Conservation (phyloP, 2,888 invertebrate species). For the Microctonus brassicae region DNA sequence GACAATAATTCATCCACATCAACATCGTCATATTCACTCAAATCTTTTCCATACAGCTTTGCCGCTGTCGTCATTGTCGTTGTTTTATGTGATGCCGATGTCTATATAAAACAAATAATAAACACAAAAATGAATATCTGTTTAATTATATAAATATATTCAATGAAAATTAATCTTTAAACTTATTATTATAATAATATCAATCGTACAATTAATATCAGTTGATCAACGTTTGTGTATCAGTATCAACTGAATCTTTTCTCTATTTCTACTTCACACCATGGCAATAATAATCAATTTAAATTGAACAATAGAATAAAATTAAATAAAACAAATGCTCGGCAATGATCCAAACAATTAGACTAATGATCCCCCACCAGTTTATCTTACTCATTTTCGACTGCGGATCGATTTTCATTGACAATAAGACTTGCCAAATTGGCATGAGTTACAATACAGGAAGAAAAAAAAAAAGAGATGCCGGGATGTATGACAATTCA, state of each 20-base stretch:
- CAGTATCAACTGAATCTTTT: background rate
- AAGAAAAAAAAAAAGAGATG: constrained; percentile 1
- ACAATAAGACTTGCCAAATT: constrained; percentile 59
- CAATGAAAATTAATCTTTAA: too few species aligned
- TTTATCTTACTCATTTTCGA: constrained; percentile 58
- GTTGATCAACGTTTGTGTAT: background rate
- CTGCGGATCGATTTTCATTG: constrained; percentile 66
- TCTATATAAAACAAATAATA: constrained; percentile 74
- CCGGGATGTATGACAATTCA: background rate
- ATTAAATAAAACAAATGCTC: constrained; percentile 48
- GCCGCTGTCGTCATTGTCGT: constrained; percentile 92
- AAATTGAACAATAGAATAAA: background rate
- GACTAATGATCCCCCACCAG: constrained; percentile 59
- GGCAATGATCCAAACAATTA: constrained; percentile 60
- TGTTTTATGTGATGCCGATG: constrained; percentile 89
- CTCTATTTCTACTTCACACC: background rate
- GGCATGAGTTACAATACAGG: constrained; percentile 41
- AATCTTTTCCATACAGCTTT: constrained; percentile 90
- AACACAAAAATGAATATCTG: background rate
- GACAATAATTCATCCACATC: constrained; percentile 95
- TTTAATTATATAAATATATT: background rate
- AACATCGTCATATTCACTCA: constrained; percentile 92
- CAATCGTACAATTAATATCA: too few species aligned
- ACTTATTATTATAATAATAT: too few species aligned
- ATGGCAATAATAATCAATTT: background rate